These are phyloP conservation scores for Hemiscyllium ocellatum DNA, from an alignment of 2,113 vertebrate genomes.

Conservation along the genomic window DNA sequence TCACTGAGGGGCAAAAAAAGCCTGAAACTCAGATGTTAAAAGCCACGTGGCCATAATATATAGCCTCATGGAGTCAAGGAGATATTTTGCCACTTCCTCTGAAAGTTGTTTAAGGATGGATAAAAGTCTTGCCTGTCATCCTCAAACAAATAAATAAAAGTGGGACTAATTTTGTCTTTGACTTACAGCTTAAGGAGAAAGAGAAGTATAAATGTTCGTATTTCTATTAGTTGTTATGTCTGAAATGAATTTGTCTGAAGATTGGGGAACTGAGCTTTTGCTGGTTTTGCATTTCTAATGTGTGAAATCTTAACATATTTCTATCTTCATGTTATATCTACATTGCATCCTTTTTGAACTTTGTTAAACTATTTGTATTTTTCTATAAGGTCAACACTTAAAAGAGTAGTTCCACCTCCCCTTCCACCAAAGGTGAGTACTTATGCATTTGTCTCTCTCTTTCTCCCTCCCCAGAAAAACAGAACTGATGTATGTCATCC, in stretches of 20 bases:
- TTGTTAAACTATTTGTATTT: slow-evolving; percentile 1
- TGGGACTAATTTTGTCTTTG: not conserved
- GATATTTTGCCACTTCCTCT: not conserved
- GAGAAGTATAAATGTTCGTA: not conserved
- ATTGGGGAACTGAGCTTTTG: not conserved
- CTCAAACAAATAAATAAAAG: not conserved
- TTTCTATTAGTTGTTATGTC: not conserved
- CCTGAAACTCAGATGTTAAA: not conserved
- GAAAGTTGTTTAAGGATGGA: not conserved
- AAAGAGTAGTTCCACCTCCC: slow-evolving; percentile 76
- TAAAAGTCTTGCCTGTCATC: not conserved
- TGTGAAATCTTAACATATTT: not conserved
- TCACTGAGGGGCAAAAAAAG: not conserved
- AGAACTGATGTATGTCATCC: too few relatives aligned
- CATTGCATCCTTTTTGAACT: not conserved
- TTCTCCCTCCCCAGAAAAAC: too few relatives aligned
- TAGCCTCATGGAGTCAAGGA: not conserved
- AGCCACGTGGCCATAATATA: not conserved
- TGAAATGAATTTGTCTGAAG: not conserved
- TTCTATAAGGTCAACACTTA: slow-evolving; percentile 73
- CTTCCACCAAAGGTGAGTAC: slow-evolving; percentile 84
- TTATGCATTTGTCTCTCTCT: not conserved
- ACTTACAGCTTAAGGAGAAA: not conserved
- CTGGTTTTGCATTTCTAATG: not conserved
- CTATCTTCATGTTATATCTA: not conserved